Evolutionary conservation across 2,888 invertebrate species (phyloP), one percentile per base, ranked within the genome.

Genomic region (Tenthredo mesomela): DNA sequence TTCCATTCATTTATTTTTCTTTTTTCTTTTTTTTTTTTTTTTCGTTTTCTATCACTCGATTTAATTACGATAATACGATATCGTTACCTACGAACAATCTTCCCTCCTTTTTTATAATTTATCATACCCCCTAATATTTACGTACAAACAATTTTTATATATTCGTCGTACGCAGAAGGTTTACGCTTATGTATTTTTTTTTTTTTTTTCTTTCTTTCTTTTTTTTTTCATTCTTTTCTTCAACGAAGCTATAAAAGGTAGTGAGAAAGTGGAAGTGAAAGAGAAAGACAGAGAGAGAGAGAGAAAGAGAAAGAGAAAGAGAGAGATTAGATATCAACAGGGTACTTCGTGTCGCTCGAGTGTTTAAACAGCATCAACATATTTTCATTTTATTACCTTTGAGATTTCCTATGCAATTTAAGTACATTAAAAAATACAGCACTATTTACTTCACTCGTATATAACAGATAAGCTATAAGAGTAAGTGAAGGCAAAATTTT

Each of bases 391-490:
- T 29, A 29, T 77, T 54, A 54, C 77, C 50, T 77, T 50, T 33
- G 10, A 77, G 10, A 77, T 54, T 37, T 84, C 47, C 71, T 86
- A 88, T 47, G 88, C 89, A 87, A 89, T 61, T 89, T 91, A 91
- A 91, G 91, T 91, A 91, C 91, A 89, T 91, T 90, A 90, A 89
- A 91, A 91, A 90, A 91, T 90, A 91, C 88, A 88, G 88, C 88
- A 89, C 87, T 89, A 43, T 37, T 6, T 37, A 88, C 88, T 87
- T 88, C 88, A 87, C 88, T 89, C 88, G 87, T 88, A 87, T 88
- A 86, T 86, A 87, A 90, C 84, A 86, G 87, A 88, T 85, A 86
- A 88, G 88, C 88, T 88, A 88, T 85, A 86, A 86, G 83, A 87
- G 87, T 87, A 88, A 87, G 87, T 87, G 87, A 87, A 88, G 89